Base-by-base conservation (phyloP, 2,888 invertebrate species). In the Cheilosia urbana region DNA sequence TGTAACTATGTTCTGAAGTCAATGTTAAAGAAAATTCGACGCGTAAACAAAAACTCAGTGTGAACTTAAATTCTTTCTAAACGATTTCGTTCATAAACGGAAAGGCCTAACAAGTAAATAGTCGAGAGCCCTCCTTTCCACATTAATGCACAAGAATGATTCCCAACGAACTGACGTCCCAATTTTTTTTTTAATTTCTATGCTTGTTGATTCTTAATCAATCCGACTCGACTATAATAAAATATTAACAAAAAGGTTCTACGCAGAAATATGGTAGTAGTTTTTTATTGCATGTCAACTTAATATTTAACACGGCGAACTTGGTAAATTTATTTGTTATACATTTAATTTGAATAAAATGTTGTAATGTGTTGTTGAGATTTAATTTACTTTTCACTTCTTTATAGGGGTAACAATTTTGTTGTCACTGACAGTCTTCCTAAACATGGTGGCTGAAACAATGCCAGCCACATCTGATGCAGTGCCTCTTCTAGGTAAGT, bases 381-480 rank as follows among this genome's bases (percentile, higher is more conserved):
- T 24, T 11, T 17, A 6, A 17, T 5, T 2, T 27, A 34, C 19
- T 15, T 37, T 5, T 1, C 13, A 53, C 0, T 42, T 58, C 63
- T 66, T 90, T 90, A 69, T 94, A 97, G 98, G 98, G 93, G 98
- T 99, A 89, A 98, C 98, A 90, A 98, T 99, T 93, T 95, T 99
- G 91, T 95, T 99, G 93, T 98, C 98, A 91, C 95, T 99, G 93
- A 98, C 98, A 93, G 98, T 99, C 94, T 98, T 98, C 94, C 95
- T 98, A 91, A 97, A 98, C 93, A 97, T 98, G 96, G 98, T 98
- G 90, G 98, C 98, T 90, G 98, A 98, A 94, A 98, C 98, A 92
- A 98, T 99, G 98, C 98, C 98, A 89, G 98, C 98, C 91, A 98
- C 98, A 87, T 98, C 98, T 88, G 97, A 97, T 92, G 97, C 97